Evolutionary conservation across 2,888 invertebrate species (phyloP).

Genomic region (Lithophane socia): DNA sequence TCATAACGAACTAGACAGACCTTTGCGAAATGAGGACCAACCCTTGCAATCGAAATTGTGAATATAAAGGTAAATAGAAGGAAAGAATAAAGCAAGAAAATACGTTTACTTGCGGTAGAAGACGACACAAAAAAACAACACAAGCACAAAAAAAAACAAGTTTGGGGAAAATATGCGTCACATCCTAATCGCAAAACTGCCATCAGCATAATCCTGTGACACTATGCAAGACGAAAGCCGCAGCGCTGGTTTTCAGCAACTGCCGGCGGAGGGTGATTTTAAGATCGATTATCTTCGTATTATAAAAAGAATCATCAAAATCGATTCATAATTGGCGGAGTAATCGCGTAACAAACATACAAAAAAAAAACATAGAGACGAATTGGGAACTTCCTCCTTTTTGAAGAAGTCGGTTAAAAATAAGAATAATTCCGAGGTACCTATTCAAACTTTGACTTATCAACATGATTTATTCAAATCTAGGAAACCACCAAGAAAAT

Average conservation of each 20-base stretch:
- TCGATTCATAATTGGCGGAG: too few relatives aligned
- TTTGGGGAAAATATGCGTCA: too few relatives aligned
- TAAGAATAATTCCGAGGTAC: background rate
- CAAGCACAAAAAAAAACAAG: background rate
- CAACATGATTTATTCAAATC: background rate
- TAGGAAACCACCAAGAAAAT: background rate
- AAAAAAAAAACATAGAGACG: too few relatives aligned
- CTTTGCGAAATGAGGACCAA: background rate
- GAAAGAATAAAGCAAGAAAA: background rate
- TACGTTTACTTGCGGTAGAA: background rate
- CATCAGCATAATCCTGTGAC: background rate
- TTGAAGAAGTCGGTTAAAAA: too few relatives aligned
- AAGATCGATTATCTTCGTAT: background rate
- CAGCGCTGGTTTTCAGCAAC: background rate
- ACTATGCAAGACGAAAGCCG: background rate
- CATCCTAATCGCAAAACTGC: background rate
- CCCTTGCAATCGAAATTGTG: background rate
- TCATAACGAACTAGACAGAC: constrained; percentile 11
- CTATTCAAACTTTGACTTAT: background rate
- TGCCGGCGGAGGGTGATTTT: background rate
- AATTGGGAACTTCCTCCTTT: too few relatives aligned
- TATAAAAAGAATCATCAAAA: too few relatives aligned
- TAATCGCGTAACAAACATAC: too few relatives aligned
- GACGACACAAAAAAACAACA: background rate
- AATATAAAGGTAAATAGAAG: background rate